Evolutionary conservation across 1,140 invertebrate species (phyloP), one percentile per base, ranked within the genome.

Genomic region (Glomeris maerens): DNA sequence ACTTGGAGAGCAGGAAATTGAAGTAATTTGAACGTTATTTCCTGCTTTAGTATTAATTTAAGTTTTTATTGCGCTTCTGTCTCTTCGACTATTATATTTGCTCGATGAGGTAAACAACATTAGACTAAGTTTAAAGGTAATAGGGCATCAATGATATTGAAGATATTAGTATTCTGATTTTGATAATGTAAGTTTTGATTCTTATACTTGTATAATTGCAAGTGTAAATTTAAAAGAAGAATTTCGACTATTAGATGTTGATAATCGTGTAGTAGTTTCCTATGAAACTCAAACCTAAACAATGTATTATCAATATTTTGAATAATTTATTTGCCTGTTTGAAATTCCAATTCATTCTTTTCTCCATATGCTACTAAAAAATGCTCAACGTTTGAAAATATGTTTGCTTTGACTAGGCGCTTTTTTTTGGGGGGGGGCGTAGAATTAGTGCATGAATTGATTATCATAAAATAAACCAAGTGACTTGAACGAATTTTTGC

Each of bases 81-180:
- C 55, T 45, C 50, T 61, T n/a, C 45, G 46, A 3, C 44, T 65
- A 31, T 52, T 67, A 28, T 66, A 66, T 56, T 49, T 62, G 47
- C 47, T 58, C 31, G 62, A 65, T 47, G 57, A 63, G 27, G 42
- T 46, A 7, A 21, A 42, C 4, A 21, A 41, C 13, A 26, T 47
- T 45, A 28, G 36, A 2, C 28, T 62, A 40, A 56, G 50, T 10
- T 17, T 66, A 39, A 66, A 62, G 49, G 51, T 47, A 22, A 50
- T 60, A 29, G 65, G 63, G 0, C 62, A 67, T 56, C 65, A 66
- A 44, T 67, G 62, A 47, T 64, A 62, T 55, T 67, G 63, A 54
- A 46, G 42, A 17, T 66, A 66, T 54, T 57, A 64, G 21, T 61
- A 61, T 50, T 36, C 41, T 39, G 51, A 53, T 54, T 52, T 60